Conservation (phyloP, 2,888 invertebrate genomes). For the Sicus ferrugineus region DNA sequence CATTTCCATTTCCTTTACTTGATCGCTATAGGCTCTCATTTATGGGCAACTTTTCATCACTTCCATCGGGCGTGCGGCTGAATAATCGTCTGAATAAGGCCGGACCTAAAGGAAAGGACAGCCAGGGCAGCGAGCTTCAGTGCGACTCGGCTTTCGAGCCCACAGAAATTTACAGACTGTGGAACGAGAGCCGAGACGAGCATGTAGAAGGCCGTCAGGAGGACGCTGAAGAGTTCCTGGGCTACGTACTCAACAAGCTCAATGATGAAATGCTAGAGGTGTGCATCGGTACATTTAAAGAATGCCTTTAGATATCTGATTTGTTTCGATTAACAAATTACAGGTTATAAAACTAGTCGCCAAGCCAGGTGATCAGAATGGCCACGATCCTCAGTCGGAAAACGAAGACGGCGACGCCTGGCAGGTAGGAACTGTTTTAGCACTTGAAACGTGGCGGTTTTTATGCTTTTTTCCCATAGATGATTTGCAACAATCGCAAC, state of each 20-base stretch:
- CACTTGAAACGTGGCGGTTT: neutral
- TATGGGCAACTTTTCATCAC: constrained; percentile 75
- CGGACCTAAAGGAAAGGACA: constrained; percentile 62
- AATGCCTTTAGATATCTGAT: neutral
- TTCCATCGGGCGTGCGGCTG: constrained; percentile 68
- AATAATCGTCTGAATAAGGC: constrained; percentile 59
- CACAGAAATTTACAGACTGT: constrained; percentile 83
- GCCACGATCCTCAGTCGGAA: constrained; percentile 58
- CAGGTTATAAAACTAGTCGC: constrained; percentile 71
- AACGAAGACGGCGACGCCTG: constrained; percentile 63
- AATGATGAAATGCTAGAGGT: constrained; percentile 98
- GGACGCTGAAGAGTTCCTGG: constrained; percentile 96
- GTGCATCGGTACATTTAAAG: constrained; percentile 16
- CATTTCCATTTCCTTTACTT: no score
- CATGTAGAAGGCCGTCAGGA: constrained; percentile 89
- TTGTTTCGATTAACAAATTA: neutral
- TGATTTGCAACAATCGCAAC: constrained; percentile 79
- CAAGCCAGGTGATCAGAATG: constrained; percentile 66
- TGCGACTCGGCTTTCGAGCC: constrained; percentile 89
- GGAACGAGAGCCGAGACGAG: constrained; percentile 77
- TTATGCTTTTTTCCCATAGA: constrained; percentile 45
- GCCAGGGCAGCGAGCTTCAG: constrained; percentile 69
- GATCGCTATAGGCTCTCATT: constrained; percentile 68
- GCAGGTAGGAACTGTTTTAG: constrained; percentile 55
- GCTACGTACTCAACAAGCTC: constrained; percentile 89